These are phyloP conservation scores for Pristiophorus japonicus DNA, from an alignment of 2,113 vertebrate species.

Conservation along the genomic window DNA sequence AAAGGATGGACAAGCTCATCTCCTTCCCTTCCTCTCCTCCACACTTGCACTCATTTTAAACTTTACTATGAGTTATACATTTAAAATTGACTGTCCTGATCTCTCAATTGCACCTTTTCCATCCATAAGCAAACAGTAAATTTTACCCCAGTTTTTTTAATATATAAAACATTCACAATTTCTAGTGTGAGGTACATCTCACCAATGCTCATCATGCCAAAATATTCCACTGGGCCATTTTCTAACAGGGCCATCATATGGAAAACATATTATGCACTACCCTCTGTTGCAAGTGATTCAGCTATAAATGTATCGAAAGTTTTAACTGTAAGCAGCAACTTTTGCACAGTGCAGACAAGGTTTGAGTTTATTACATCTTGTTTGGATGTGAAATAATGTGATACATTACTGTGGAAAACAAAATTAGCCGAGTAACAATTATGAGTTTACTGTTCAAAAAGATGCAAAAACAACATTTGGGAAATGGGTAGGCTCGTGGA, in stretches of 20 bases:
- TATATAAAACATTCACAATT: background rate
- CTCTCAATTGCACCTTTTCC: background rate
- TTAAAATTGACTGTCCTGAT: background rate
- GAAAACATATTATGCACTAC: background rate
- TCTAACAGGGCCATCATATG: background rate
- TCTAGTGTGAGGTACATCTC: background rate
- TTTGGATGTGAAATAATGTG: background rate
- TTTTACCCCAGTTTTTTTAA: background rate
- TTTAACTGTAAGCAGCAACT: background rate
- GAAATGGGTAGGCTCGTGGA: background rate
- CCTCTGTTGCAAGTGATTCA: background rate
- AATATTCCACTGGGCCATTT: background rate
- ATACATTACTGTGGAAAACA: background rate
- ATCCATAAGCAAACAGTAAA: background rate
- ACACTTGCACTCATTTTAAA: background rate
- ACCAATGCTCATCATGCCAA: background rate
- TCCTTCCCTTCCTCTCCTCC: background rate
- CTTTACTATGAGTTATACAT: background rate
- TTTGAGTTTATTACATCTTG: background rate
- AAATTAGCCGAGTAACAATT: background rate
- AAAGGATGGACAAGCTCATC: background rate
- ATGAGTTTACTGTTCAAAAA: background rate
- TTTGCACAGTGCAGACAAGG: background rate
- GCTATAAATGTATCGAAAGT: background rate
- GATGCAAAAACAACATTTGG: background rate